A percentile compares a stretch with the other conserved stretches of the same genome.
These are phyloP conservation scores for Agrochola lychnidis DNA, from an alignment of 2,888 invertebrate genomes.

Conservation along the genomic window DNA sequence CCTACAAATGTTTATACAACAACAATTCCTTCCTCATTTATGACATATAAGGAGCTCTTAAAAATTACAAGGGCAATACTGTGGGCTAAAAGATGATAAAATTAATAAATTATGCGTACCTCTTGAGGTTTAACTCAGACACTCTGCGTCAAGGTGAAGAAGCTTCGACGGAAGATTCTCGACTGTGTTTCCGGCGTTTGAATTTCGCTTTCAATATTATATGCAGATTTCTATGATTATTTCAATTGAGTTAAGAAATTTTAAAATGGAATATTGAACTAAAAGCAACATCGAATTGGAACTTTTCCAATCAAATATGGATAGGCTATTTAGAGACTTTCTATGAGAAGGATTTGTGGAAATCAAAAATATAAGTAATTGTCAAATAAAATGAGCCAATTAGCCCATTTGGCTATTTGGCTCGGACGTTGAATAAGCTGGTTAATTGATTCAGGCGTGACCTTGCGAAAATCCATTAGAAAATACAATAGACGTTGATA, in stretches of 20 bases:
- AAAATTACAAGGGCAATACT: slow-evolving; percentile 43
- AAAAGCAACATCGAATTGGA: too few species aligned
- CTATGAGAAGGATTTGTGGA: background rate
- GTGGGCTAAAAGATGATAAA: slow-evolving; percentile 29
- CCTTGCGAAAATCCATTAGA: too few species aligned
- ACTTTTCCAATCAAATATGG: background rate
- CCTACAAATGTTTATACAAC: too few species aligned
- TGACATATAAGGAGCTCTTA: slow-evolving; percentile 5
- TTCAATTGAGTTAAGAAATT: background rate
- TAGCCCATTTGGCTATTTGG: too few species aligned
- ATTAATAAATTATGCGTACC: slow-evolving; percentile 22
- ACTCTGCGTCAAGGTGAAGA: slow-evolving; percentile 48
- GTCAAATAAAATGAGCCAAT: too few species aligned
- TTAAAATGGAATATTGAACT: background rate
- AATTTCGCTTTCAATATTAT: background rate
- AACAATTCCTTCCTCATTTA: slow-evolving; percentile 1
- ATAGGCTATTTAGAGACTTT: background rate
- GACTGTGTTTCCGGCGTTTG: slow-evolving; percentile 37
- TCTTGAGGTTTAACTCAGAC: slow-evolving; percentile 31
- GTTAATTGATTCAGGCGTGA: too few species aligned
- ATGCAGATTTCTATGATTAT: background rate
- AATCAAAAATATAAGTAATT: too few species aligned
- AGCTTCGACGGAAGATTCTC: slow-evolving; percentile 17
- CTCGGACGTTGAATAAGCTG: too few species aligned
- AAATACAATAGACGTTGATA: too few species aligned